Evolutionary conservation across 53 echinoderm and acorn worm species (phyloP).

Genomic region (Antedon mediterranea): DNA sequence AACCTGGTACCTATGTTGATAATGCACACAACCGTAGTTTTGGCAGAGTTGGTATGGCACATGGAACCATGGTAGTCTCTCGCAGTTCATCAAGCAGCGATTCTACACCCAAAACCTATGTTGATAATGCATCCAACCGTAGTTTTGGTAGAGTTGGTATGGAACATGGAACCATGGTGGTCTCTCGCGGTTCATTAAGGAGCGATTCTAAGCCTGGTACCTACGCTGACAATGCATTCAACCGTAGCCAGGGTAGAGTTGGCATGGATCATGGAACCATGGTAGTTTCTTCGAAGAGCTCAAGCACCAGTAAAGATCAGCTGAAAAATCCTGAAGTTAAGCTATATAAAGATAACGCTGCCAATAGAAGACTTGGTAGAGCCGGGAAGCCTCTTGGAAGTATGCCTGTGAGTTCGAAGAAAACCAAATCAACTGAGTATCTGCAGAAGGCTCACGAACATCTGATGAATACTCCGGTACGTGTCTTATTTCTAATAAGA

Average conservation of each 20-base stretch:
- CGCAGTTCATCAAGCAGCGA: slow-evolving; percentile 1
- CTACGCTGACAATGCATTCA: too few species aligned
- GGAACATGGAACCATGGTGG: neutral
- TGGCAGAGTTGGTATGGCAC: neutral
- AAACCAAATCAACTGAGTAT: neutral
- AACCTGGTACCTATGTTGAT: too few species aligned
- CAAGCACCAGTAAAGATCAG: too few species aligned
- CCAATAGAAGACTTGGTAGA: slow-evolving; percentile 25
- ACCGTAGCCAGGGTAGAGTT: slow-evolving; percentile 27
- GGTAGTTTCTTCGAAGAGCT: too few species aligned
- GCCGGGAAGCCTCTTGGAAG: slow-evolving; percentile 25
- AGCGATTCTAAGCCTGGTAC: too few species aligned
- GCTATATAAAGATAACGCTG: slow-evolving; percentile 24
- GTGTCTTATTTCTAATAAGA: too few species aligned
- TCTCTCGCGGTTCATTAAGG: slow-evolving; percentile 5
- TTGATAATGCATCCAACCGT: slow-evolving; percentile 34
- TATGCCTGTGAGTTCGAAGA: slow-evolving; percentile 13
- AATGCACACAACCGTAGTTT: too few species aligned
- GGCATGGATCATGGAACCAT: too few species aligned
- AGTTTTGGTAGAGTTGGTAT: slow-evolving; percentile 23
- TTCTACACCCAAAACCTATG: too few species aligned
- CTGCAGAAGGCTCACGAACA: neutral
- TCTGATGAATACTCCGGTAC: slow-evolving; percentile 3
- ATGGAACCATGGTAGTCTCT: slow-evolving; percentile 2
- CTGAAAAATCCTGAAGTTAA: neutral